Evolutionary conservation across 1,140 invertebrate species (phyloP), one percentile per base, ranked within the genome.

Genomic region (Notospermus geniculatus): DNA sequence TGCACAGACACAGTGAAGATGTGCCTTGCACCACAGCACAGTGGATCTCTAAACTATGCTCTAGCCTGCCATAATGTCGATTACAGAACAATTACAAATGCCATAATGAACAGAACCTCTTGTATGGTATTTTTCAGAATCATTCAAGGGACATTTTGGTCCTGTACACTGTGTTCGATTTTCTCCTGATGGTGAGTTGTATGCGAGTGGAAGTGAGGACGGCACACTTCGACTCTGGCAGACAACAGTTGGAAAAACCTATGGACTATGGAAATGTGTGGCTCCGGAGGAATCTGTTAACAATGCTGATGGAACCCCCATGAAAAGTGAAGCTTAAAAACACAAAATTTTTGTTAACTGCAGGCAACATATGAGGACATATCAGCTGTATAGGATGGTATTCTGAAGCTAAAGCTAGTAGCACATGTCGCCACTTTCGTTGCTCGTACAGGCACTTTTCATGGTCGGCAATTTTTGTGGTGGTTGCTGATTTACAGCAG

Each of bases 81-180:
- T n/a, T n/a, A n/a, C n/a, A n/a, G n/a, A n/a, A n/a, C n/a, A n/a
- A n/a, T n/a, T n/a, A n/a, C n/a, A n/a, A n/a, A n/a, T n/a, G n/a
- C n/a, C n/a, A n/a, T 43, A 19, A 43, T 43, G 11, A 13, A 11
- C 19, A 19, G 39, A 43, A 13, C 39, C 19, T 43, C 39, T 43
- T 19, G 19, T 43, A 13, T 11, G 11, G 39, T 43, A 59, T 36
- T 62, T 83, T 84, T 17, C 73, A 92, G 95, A 98, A 84, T 96
- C 93, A 2, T 97, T 95, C 78, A 98, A 97, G 79, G 95, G 95
- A 28, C 95, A 98, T 82, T 98, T 98, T 84, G 95, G 95, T 4
- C 94, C 94, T 13, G 89, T 98, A 22, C 95, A 98, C 77, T 94
- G 92, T 77, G 91, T 97, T 23, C 86, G 91, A 64, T 98, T 97